Evolutionary conservation across 2,888 invertebrate species (phyloP).

Genomic region (Tortrix viridana): DNA sequence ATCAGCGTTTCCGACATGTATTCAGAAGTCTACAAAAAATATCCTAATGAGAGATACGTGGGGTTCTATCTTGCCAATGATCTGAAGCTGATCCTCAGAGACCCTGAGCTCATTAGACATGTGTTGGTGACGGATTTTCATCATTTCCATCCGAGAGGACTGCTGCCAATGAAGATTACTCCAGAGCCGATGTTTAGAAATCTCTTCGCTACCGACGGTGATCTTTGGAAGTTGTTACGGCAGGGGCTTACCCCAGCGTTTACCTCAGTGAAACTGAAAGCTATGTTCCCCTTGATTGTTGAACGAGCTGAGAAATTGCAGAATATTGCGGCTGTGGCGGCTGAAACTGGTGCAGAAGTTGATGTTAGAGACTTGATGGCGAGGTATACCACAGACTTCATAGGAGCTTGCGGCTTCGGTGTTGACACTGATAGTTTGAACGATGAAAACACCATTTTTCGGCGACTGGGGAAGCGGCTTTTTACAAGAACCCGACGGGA

Average conservation of each 20-base stretch:
- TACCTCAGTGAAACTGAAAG: constrained; percentile 52
- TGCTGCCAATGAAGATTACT: constrained; percentile 44
- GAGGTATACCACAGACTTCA: constrained; percentile 55
- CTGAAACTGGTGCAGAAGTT: constrained; percentile 43
- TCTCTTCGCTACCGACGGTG: constrained; percentile 53
- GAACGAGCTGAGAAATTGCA: constrained; percentile 48
- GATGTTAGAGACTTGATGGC: constrained; percentile 54
- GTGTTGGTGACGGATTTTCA: constrained; percentile 50
- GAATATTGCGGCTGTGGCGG: constrained; percentile 43
- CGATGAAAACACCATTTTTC: constrained; percentile 50
- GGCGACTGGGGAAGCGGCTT: constrained; percentile 46
- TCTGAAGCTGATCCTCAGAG: constrained; percentile 48
- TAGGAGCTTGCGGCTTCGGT: constrained; percentile 55
- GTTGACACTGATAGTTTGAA: constrained; percentile 50
- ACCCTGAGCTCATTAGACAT: constrained; percentile 51
- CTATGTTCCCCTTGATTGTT: constrained; percentile 55
- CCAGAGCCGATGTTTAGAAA: constrained; percentile 50
- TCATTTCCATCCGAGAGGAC: constrained; percentile 48
- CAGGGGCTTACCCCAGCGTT: constrained; percentile 55
- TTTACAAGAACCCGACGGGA: constrained; percentile 40
- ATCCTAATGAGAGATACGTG: constrained; percentile 51
- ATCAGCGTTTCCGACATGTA: constrained; percentile 44
- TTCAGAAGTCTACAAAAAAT: constrained; percentile 43
- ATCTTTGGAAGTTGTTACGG: constrained; percentile 55
- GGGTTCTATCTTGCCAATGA: constrained; percentile 48